Percentiles rank a stretch among this genome's conserved stretches.
Conservation (phyloP, 2,797 vertebrate genomes). For the Urocyon cinereoargenteus region DNA sequence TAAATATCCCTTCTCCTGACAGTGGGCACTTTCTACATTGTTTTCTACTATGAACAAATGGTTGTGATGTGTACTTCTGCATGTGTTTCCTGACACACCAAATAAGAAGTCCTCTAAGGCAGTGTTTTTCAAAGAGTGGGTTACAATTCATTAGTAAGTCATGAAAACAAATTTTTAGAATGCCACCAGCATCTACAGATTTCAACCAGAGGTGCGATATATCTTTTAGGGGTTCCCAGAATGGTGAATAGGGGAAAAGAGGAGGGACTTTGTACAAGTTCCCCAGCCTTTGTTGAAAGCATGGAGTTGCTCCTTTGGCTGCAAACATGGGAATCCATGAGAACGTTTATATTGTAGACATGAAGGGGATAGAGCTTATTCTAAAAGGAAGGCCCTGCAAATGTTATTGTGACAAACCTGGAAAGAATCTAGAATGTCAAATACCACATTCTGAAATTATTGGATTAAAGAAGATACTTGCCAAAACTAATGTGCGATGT, state of each 20-base stretch:
- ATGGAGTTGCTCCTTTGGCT: background rate
- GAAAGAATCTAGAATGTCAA: background rate
- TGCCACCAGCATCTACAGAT: background rate
- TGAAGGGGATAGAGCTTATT: background rate
- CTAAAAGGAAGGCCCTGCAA: conserved; percentile 24
- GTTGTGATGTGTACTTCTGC: background rate
- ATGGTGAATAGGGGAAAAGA: background rate
- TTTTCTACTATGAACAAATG: background rate
- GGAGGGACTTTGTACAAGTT: background rate
- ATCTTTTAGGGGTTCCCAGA: background rate
- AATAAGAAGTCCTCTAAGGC: background rate
- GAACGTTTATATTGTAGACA: background rate
- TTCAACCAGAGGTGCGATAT: background rate
- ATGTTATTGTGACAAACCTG: background rate
- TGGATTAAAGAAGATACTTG: background rate
- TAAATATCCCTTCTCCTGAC: background rate
- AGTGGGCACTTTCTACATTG: background rate
- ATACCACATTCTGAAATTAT: background rate
- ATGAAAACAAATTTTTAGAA: background rate
- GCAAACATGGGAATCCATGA: background rate
- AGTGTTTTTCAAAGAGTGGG: background rate
- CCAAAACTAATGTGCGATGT: background rate
- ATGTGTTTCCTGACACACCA: background rate
- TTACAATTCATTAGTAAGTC: background rate
- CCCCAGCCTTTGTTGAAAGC: background rate